Evolutionary conservation across 1,140 invertebrate species (phyloP), one percentile per base, ranked within the genome.

Genomic region (Dendrolimus kikuchii): DNA sequence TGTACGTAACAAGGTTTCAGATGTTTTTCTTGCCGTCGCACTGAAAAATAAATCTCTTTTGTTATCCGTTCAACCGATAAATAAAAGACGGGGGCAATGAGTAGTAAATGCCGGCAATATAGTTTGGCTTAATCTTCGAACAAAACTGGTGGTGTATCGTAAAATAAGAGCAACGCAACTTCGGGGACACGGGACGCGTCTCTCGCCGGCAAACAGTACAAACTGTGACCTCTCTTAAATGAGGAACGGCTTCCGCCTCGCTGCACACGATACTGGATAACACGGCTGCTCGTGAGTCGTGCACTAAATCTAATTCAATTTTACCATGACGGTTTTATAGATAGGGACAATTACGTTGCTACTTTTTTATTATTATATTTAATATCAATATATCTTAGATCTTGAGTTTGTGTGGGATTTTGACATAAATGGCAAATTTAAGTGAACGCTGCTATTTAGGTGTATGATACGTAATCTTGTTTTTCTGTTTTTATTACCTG

Each of bases 121-220:
- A 71, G 74, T 75, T 72, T 72, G 60, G 76, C 66, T 74, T 78
- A 81, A 79, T 81, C 76, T 77, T 78, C 66, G 59, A 75, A 77
- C 74, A 72, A 75, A 77, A 75, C 66, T 73, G 60, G 65, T 62
- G 60, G 57, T 62, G 65, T 60, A 68, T 73, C 69, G 69, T 76
- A 76, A 76, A 81, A 67, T 66, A 78, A 58, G 53, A 54, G 61
- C 60, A 51, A 63, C 46, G 55, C 61, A 59, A 66, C 59, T 51
- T 64, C 46, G 55, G 56, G 46, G 57, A 45, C 51, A 49, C 9
- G 49, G 49, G 2, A 38, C 48, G 48, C 7, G n/a, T n/a, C 36
- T 39, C 51, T 38, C n/a, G 44, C 46, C 48, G 59, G 52, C 65
- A 62, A 65, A 55, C 71, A 66, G 66, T 69, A 55, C 69, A 76